phyloP scores from a whole-genome alignment of 2,797 vertebrate genomes.

The Capromys pilorides region DNA sequence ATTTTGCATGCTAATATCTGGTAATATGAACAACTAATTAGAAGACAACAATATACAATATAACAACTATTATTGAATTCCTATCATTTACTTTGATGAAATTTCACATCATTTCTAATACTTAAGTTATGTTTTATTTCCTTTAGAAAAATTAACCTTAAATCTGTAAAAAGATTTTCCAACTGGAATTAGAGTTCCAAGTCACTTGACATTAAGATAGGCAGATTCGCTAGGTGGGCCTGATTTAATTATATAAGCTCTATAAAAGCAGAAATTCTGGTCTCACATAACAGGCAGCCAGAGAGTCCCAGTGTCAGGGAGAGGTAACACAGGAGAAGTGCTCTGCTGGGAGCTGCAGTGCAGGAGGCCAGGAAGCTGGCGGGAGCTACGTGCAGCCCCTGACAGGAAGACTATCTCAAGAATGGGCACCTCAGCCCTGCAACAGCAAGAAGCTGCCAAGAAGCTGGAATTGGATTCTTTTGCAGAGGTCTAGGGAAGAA shows the following conservation, averaged over 20 bases:
- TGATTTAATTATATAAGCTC: slow-evolving; percentile 31
- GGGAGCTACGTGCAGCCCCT: neutral
- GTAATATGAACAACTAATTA: too few species aligned
- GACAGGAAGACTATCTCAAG: neutral
- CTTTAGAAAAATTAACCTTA: neutral
- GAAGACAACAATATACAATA: too few species aligned
- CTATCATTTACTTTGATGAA: too few species aligned
- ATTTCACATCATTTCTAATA: too few species aligned
- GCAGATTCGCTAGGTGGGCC: neutral
- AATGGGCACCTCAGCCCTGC: neutral
- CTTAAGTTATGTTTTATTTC: too few species aligned
- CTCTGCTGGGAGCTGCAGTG: neutral
- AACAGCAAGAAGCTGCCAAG: neutral
- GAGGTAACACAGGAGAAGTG: neutral
- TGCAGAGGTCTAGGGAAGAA: neutral
- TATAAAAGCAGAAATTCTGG: slow-evolving; percentile 30
- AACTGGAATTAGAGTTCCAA: slow-evolving; percentile 52
- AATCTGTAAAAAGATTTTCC: slow-evolving; percentile 23
- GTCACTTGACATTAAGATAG: slow-evolving; percentile 47
- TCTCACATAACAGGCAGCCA: neutral
- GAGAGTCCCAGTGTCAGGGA: neutral
- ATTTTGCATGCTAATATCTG: too few species aligned
- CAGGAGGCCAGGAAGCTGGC: neutral
- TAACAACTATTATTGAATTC: too few species aligned
- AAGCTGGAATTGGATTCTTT: neutral